These are phyloP conservation scores for Clinocottus analis DNA, from an alignment of 2,113 vertebrate genomes.

Conservation along the genomic window DNA sequence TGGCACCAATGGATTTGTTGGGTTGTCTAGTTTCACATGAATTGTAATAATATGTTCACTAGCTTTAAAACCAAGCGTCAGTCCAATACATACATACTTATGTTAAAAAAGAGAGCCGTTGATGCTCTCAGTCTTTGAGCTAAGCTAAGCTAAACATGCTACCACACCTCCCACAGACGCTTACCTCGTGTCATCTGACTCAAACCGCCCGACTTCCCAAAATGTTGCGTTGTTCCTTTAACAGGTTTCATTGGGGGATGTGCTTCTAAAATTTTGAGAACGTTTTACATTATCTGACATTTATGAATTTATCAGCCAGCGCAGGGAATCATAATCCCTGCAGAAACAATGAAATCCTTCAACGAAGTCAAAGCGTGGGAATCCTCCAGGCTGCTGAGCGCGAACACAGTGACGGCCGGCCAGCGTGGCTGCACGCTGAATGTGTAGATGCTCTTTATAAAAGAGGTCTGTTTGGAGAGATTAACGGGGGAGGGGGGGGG, in stretches of 20 bases:
- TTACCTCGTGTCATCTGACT: not conserved
- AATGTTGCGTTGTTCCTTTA: not conserved
- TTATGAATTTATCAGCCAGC: not conserved
- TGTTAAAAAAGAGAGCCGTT: too few species aligned
- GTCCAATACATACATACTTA: too few species aligned
- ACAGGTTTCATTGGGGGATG: not conserved
- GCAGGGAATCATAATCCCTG: not conserved
- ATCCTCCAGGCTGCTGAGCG: not conserved
- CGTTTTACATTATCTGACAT: not conserved
- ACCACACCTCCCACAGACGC: not conserved
- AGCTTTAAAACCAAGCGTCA: too few species aligned
- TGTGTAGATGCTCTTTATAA: slow-evolving; percentile 34
- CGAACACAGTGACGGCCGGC: not conserved
- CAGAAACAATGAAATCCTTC: slow-evolving; percentile 5
- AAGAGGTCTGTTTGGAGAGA: slow-evolving; percentile 38
- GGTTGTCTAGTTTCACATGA: not conserved
- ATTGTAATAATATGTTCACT: not conserved
- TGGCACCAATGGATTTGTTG: not conserved
- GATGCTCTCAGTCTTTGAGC: not conserved
- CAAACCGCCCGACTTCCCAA: not conserved
- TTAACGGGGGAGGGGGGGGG: not conserved
- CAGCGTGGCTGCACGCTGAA: not conserved
- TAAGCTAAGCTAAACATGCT: not conserved
- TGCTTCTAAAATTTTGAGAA: not conserved
- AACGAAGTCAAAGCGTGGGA: not conserved